Percentiles rank a stretch among this genome's conserved stretches.
phyloP scores from a whole-genome alignment of 1,140 invertebrate genomes.

The Drosophila trapezifrons region DNA sequence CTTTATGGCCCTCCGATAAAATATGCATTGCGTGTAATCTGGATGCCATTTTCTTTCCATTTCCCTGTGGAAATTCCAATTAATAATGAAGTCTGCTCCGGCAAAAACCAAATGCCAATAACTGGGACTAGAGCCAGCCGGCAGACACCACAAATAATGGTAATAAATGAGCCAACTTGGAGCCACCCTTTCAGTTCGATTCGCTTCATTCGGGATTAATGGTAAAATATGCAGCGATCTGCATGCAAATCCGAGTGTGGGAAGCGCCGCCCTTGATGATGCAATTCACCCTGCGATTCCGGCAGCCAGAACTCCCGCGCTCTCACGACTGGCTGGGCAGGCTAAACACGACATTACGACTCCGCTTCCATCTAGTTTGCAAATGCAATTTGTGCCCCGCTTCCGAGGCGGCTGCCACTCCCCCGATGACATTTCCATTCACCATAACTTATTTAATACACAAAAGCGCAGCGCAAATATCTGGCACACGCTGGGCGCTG shows the following conservation, averaged over 20 bases:
- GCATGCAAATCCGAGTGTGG: conserved; percentile 23
- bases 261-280: conserved; percentile 38
- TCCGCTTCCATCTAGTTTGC: conserved; percentile 35
- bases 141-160: conserved; percentile 22
- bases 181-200: conserved; percentile 2
- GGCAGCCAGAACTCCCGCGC: conserved; percentile 4
- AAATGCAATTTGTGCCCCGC: conserved; percentile 64
- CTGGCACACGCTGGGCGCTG: conserved; percentile 49
- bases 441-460: conserved; percentile 59
- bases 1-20: not conserved
- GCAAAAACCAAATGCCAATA: conserved; percentile 32
- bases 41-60: conserved; percentile 3
- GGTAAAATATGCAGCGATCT: conserved; percentile 38
- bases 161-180: conserved; percentile 11
- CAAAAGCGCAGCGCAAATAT: conserved; percentile 37
- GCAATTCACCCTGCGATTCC: conserved; percentile 39
- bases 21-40: conserved; percentile 10
- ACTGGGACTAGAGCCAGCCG: not conserved
- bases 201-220: conserved; percentile 22
- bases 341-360: conserved; percentile 41
- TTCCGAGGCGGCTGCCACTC: not conserved
- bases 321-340: conserved; percentile 28
- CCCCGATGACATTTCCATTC: conserved; percentile 11
- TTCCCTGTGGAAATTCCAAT: conserved; percentile 11
- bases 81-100: conserved; percentile 17